These are phyloP conservation scores for Frankliniella fusca DNA, from an alignment of 2,888 invertebrate species.

Conservation along the genomic window DNA sequence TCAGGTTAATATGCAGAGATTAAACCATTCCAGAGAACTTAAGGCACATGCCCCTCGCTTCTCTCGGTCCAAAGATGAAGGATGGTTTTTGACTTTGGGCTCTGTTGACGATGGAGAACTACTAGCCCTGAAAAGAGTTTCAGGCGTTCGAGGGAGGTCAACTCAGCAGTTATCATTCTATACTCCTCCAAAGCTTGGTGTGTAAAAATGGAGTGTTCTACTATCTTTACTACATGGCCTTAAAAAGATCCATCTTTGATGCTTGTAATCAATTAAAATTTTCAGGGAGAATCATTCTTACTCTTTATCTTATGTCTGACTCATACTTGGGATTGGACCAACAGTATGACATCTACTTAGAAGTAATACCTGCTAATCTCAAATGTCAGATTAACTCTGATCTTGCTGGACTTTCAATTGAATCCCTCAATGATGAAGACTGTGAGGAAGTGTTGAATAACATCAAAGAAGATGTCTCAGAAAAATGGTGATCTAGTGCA, in stretches of 20 bases:
- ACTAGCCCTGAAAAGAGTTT: slow-evolving; percentile 73
- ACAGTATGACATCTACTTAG: slow-evolving; percentile 61
- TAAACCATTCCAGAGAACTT: slow-evolving; percentile 54
- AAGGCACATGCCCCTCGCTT: slow-evolving; percentile 77
- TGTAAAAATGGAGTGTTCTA: slow-evolving; percentile 29
- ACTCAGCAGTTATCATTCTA: slow-evolving; percentile 58
- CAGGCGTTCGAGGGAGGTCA: slow-evolving; percentile 51
- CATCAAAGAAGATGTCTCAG: not conserved
- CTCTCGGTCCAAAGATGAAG: slow-evolving; percentile 90
- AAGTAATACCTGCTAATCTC: slow-evolving; percentile 41
- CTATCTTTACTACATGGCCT: slow-evolving; percentile 29
- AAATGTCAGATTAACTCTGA: slow-evolving; percentile 9
- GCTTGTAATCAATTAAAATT: slow-evolving; percentile 41
- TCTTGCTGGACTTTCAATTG: not conserved
- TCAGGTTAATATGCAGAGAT: slow-evolving; percentile 48
- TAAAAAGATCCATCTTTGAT: not conserved
- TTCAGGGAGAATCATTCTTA: slow-evolving; percentile 70
- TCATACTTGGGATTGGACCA: slow-evolving; percentile 92
- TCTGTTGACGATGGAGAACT: slow-evolving; percentile 66
- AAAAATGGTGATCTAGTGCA: not conserved
- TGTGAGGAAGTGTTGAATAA: not conserved
- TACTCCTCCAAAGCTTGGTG: slow-evolving; percentile 56
- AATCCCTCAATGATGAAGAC: not conserved
- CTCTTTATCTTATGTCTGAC: slow-evolving; percentile 84
- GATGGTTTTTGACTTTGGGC: slow-evolving; percentile 89